Base-by-base conservation (phyloP, 2,113 vertebrate genomes). In the Atlantisia rogersi region DNA sequence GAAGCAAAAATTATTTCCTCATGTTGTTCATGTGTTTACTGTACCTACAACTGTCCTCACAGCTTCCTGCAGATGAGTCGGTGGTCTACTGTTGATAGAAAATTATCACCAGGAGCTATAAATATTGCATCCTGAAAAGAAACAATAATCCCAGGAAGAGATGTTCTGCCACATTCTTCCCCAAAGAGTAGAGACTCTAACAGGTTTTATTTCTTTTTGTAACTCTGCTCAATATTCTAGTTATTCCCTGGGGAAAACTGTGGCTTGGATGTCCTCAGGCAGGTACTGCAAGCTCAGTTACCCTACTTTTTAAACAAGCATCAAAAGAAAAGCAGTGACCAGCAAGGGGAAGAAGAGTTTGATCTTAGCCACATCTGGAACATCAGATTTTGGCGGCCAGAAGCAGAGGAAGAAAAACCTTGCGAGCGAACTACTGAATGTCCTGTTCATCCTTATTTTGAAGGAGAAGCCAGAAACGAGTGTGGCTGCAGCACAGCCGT, bases 11-110 rank as follows among this genome's bases (percentile, higher is more conserved):
- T 31, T 1, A 79, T 18, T 86, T 71, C 65, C 5, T 64, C 42
- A 60, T 10, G 70, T 65, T 5, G 1, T 26, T 68, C 48, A 75
- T 0, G 0, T 2, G 0, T 46, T 39, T 75, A 19, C 53, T 15
- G 9, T 25, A 31, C 37, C 74, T 44, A 35, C 55, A 91, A 19
- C 58, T 15, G 9, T 25, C 37, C 37, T 77, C 50, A 35, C 60
- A 91, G 60, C 24, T 46, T 81, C 55, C 76, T 31, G 24, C 52
- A 63, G 40, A 16, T 9, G 17, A 75, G 15, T 75, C 42, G 35
- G 24, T 35, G 15, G 5, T 60, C 75, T 60, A 40, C 12, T 11
- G 2, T 7, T 32, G 12, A 84, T 15, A 29, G 18, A 68, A 73
- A 86, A 31, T 4, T 42, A 13, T 9, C 40, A 91, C 29, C 19